Evolutionary conservation across 1,140 invertebrate genomes (phyloP).

Genomic region (Holotrichia oblita): DNA sequence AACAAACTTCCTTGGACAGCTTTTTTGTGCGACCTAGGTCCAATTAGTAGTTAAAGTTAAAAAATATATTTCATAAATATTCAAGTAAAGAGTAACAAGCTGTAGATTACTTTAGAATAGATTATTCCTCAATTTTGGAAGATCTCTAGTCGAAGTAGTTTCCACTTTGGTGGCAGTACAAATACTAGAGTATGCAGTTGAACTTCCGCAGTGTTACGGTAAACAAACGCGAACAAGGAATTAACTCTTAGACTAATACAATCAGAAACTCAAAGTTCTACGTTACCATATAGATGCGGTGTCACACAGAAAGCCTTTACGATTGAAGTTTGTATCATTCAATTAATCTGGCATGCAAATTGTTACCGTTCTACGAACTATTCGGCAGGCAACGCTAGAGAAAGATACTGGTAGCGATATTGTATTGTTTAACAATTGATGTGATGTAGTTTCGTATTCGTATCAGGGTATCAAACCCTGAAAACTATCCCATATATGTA

Average conservation of each 20-base stretch:
- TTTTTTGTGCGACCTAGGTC: no score
- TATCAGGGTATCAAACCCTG: not conserved
- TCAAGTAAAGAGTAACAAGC: no score
- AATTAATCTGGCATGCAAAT: not conserved
- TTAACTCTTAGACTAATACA: conserved; percentile 3
- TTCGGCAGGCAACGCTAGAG: not conserved
- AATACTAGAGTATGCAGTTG: no score
- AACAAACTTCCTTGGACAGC: no score
- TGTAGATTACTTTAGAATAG: no score
- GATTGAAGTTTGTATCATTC: not conserved
- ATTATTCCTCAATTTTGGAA: no score
- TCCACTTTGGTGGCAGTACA: no score
- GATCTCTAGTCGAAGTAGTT: no score
- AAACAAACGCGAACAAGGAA: not conserved
- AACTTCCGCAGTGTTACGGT: no score
- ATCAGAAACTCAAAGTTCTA: not conserved
- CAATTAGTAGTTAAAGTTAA: no score
- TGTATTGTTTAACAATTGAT: not conserved
- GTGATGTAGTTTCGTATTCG: not conserved
- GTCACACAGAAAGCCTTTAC: not conserved
- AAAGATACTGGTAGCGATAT: not conserved
- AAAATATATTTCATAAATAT: no score
- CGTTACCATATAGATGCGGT: not conserved
- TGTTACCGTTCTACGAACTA: not conserved
- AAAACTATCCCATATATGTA: not conserved